Evolutionary conservation across 2,797 vertebrate species (phyloP), one percentile per base, ranked within the genome.

Genomic region (Micropoecilia bifurca): DNA sequence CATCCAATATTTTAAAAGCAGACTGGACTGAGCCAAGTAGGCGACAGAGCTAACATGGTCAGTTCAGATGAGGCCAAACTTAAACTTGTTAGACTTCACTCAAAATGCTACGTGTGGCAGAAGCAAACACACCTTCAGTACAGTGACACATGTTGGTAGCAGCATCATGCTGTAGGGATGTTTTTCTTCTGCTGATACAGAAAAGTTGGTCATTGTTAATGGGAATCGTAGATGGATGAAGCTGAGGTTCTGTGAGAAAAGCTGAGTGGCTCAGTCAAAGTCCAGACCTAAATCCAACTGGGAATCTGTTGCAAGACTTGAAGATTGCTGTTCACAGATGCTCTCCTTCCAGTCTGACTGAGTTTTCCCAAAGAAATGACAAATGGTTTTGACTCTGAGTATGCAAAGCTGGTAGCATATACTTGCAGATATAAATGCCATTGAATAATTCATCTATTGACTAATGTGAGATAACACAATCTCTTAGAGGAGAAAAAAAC

Each of bases 211-310:
- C 30, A 33, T 30, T 0, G 4, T 61, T 61, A 10, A 57, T n/a
- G 25, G n/a, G 53, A 57, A 33, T 33, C 33, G 33, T 33, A 28
- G n/a, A 12, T 28, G 25, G 25, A 55, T 55, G 22, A 55, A 55
- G 9, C 22, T 55, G 25, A 3, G n/a, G 25, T 55, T n/a, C 25
- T 55, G 3, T 55, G 25, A 55, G 53, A n/a, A 55, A 55, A 10
- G 53, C 53, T 55, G 25, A 66, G 9, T 66, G 63, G 33, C 36
- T 66, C 63, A 61, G 28, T 16, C 63, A 71, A 69, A 71, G 68
- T 71, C 41, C 20, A 68, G 66, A 13, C 36, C 39, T 25, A 68
- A 68, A 41, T 41, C 39, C 39, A 25, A 68, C 13, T 45, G 41
- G 39, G 25, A 71, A 45, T 71, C 25, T n/a, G 39, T 71, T n/a